Base-by-base conservation (phyloP, 1,140 invertebrate species). In the Holotrichia oblita region DNA sequence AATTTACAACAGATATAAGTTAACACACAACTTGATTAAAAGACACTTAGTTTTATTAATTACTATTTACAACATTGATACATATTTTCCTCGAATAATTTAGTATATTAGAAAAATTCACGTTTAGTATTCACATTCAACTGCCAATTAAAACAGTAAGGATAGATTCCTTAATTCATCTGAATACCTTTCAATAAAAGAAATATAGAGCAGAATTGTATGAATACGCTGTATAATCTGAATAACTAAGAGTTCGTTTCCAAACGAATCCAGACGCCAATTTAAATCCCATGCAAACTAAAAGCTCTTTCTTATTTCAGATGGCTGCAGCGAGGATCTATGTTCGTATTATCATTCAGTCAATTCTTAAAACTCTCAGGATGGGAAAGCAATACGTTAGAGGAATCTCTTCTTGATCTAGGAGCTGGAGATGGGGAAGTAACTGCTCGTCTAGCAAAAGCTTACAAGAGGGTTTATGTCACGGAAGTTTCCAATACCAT, bases 361-460 rank as follows among this genome's bases (percentile, higher is more conserved):
- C 96, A 98, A 84, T 93, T 97, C 79, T 87, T 90, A 80, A 85
- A 88, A 77, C 88, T 98, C 75, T 81, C 87, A 6, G 77, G 80
- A 61, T 79, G 77, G 64, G 79, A 76, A 1, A 74, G 79, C 77
- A 85, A 83, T 76, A 85, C 85, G 85, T 88, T 84, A 85, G 85
- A 90, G 87, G 86, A 89, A 77, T 84, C 89, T 8, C 81, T 98
- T 44, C 88, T 98, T 73, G 97, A 98, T 88, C 88, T 98, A 48
- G 97, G 97, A 55, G 96, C 97, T 8, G 97, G 97, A 0, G 97
- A 98, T 88, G 97, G 97, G 6, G 91, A 92, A 79, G 95, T 97
- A 2, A 98, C 96, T 24, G 87, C 91, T 17, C 90, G 93, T 73
- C 92, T 98, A 83, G 90, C 92, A 0, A 87, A 90, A 34, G 92